phyloP scores from a whole-genome alignment of 2,113 vertebrate species.

The Seriola dumerili region DNA sequence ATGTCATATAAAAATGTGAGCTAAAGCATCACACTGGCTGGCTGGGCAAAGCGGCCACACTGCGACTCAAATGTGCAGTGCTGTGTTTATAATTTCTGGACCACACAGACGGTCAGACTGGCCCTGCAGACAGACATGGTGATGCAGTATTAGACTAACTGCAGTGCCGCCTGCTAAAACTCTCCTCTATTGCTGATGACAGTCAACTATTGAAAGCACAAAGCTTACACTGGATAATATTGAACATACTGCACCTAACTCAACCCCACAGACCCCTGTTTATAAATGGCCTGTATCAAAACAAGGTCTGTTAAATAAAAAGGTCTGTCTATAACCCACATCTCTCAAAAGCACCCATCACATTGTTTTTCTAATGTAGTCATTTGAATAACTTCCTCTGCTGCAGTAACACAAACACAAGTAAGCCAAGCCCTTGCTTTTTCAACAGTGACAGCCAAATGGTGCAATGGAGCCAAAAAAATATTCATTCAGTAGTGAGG shows the following conservation, averaged over 20 bases:
- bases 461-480: constrained; percentile 18
- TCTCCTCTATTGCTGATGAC: neutral
- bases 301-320: constrained; percentile 8
- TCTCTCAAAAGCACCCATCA: neutral
- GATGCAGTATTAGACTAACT: constrained; percentile 15
- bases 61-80: constrained; percentile 7
- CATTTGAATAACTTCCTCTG: constrained; percentile 1
- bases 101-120: constrained; percentile 28
- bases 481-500: constrained; percentile 28
- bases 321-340: neutral
- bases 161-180: constrained; percentile 4
- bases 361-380: neutral
- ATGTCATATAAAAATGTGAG: neutral
- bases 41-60: neutral
- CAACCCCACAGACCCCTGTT: neutral
- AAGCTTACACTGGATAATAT: neutral
- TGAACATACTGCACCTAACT: neutral
- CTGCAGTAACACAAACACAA: constrained; percentile 30
- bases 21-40: neutral
- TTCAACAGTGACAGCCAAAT: constrained; percentile 41
- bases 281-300: constrained; percentile 1
- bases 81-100: constrained; percentile 19
- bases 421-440: constrained; percentile 28
- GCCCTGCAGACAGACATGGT: constrained; percentile 30
- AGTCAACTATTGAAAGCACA: constrained; percentile 11